A percentile compares a stretch with the other conserved stretches of the same genome.
phyloP scores from a whole-genome alignment of 1,140 invertebrate species.

The honey bee (Apis mellifera) region Amel_HAv3.1 CM009932.2:8068501-8069000 shows the following conservation, averaged over 20 bases:
- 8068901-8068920: too few relatives aligned
- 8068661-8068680: slow-evolving; percentile 38
- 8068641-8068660: slow-evolving; percentile 12
- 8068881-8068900: too few relatives aligned
- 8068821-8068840: not conserved
- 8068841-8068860: not conserved
- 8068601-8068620: slow-evolving; percentile 55
- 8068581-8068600: slow-evolving; percentile 65
- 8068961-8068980: not conserved
- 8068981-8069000: not conserved
- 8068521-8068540: slow-evolving; percentile 74
- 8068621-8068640: slow-evolving; percentile 30
- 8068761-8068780: not conserved
- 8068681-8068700: slow-evolving; percentile 41
- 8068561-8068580: slow-evolving; percentile 56
- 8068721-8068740: slow-evolving; percentile 43
- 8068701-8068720: slow-evolving; percentile 33
- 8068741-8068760: slow-evolving; percentile 13
- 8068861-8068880: not conserved
- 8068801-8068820: not conserved
- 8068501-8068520: slow-evolving; percentile 67
- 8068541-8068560: slow-evolving; percentile 15
- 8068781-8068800: not conserved
- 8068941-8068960: not conserved
- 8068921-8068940: not conserved